Conservation (phyloP, 2,113 vertebrate genomes). For the Engraulis encrasicolus region DNA sequence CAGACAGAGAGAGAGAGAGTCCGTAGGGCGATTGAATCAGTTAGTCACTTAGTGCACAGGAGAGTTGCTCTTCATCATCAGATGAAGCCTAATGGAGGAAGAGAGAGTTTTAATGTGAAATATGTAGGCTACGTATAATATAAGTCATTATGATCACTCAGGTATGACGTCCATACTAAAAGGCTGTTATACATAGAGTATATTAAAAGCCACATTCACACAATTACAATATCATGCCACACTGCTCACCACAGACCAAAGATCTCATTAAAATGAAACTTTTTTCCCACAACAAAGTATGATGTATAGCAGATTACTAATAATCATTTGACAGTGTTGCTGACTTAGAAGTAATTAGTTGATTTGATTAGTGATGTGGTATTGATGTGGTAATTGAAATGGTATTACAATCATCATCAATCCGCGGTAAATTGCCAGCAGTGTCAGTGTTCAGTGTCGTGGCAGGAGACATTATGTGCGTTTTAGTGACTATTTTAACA, state of each 20-base stretch:
- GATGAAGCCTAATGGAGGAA: slow-evolving; percentile 13
- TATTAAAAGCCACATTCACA: not conserved
- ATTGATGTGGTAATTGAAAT: too few relatives aligned
- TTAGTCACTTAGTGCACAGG: not conserved
- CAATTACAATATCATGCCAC: not conserved
- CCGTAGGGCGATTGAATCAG: not conserved
- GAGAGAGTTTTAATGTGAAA: not conserved
- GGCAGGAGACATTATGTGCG: too few relatives aligned
- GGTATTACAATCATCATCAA: too few relatives aligned
- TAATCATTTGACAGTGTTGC: too few relatives aligned
- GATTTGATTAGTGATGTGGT: too few relatives aligned
- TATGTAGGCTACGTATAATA: too few relatives aligned
- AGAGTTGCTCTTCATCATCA: slow-evolving; percentile 12
- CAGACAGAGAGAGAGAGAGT: too few relatives aligned
- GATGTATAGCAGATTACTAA: not conserved
- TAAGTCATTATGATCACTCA: not conserved
- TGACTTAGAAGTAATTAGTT: too few relatives aligned
- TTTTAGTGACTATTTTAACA: too few relatives aligned
- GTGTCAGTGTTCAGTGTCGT: too few relatives aligned
- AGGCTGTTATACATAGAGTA: not conserved
- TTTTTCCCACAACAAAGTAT: not conserved
- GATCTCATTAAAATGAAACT: not conserved
- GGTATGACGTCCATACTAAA: not conserved
- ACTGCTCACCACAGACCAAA: not conserved
- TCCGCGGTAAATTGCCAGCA: too few relatives aligned